Evolutionary conservation across 2,888 invertebrate genomes (phyloP).

Genomic region (Arge pagana): DNA sequence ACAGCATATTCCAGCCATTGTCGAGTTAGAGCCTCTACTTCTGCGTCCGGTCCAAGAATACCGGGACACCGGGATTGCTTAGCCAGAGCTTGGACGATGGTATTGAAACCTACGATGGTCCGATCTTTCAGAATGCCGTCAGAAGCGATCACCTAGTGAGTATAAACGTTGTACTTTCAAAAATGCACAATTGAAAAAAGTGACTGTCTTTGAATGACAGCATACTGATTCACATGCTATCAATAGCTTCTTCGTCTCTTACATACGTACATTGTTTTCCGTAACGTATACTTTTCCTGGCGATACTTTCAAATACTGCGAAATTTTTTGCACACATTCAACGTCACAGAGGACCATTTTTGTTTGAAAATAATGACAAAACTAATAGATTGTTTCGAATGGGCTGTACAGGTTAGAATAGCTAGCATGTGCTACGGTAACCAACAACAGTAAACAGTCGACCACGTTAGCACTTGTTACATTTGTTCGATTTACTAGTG

Average conservation of each 20-base stretch:
- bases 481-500: too few species aligned
- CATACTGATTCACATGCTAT: constrained; percentile 1
- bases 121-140: constrained; percentile 36
- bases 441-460: too few species aligned
- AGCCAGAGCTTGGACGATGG: constrained; percentile 46
- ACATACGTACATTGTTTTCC: constrained; percentile 45
- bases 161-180: constrained; percentile 9
- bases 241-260: background rate
- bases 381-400: too few species aligned
- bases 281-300: constrained; percentile 42
- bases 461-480: too few species aligned
- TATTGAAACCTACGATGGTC: constrained; percentile 47
- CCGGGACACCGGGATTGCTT: constrained; percentile 41
- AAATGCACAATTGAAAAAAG: background rate
- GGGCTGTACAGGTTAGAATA: too few species aligned
- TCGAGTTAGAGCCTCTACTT: constrained; percentile 42
- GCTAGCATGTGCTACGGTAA: too few species aligned
- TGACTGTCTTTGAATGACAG: too few species aligned
- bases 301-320: constrained; percentile 45
- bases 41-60: constrained; percentile 41
- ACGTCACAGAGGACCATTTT: constrained; percentile 51
- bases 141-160: constrained; percentile 38
- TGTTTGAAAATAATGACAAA: background rate
- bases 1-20: constrained; percentile 74
- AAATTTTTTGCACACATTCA: constrained; percentile 48